Evolutionary conservation across 2,888 invertebrate genomes (phyloP), one percentile per base, ranked within the genome.

Genomic region (Gari tellinella): DNA sequence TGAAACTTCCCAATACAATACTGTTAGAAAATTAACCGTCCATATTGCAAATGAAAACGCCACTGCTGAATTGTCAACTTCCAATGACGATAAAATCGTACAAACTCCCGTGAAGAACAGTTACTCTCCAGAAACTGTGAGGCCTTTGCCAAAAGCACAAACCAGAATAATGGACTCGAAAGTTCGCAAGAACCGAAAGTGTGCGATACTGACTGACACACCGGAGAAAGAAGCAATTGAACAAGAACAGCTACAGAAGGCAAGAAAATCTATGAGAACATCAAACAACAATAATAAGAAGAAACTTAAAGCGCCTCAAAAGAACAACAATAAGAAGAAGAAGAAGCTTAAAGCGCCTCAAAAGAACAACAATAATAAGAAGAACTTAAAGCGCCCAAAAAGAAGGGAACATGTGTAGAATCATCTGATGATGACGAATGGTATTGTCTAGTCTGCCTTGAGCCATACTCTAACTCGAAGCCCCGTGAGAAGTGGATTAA

Each of bases 401-500:
- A n/a, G n/a, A n/a, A n/a, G n/a, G n/a, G n/a, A n/a, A n/a, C n/a
- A n/a, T n/a, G n/a, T n/a, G n/a, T n/a, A n/a, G n/a, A n/a, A n/a
- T n/a, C n/a, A n/a, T n/a, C n/a, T n/a, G n/a, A n/a, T 53, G 53
- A 53, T 17, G 61, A 61, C 17, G 61, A 61, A 51, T 49, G 31
- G 17, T 61, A 51, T 51, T 61, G 61, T 41, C 19, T 61, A n/a
- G 55, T 53, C 38, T 53, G 63, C 38, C 15, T 61, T 3, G 55
- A 63, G 53, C 43, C 37, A 45, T 63, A 37, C 45, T 1, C 31
- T 26, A 63, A 63, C 48, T 45, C 53, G 17, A 31, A 25, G n/a
- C 46, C 55, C n/a, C 45, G 46, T 10, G 63, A 63, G 38, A 37
- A 55, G 17, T 63, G 63, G 63, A 63, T 63, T 15, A 23, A 45